Conservation (phyloP, 1,140 invertebrate species). For the Lucilia cuprina region DNA sequence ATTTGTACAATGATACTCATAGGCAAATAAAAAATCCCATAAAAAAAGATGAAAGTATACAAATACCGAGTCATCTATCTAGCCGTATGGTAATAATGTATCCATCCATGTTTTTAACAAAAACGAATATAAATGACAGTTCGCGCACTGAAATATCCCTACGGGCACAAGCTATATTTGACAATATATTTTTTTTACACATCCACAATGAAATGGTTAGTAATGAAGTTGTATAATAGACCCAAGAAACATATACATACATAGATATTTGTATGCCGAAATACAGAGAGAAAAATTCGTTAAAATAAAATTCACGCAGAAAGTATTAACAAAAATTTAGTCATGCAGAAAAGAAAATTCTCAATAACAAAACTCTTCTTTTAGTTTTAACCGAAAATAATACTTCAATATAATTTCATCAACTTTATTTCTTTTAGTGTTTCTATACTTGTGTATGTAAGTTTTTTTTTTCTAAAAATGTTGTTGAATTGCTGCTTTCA, state of each 20-base stretch:
- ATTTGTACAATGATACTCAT: too few relatives aligned
- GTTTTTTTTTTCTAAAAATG: not conserved
- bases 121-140: slow-evolving; percentile 11
- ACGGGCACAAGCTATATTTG: not conserved
- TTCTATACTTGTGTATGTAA: not conserved
- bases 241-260: not conserved
- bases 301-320: too few relatives aligned
- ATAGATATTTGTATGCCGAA: not conserved
- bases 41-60: not conserved
- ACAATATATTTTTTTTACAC: slow-evolving; percentile 18
- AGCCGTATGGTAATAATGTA: not conserved
- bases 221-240: slow-evolving; percentile 15
- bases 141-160: slow-evolving; percentile 5
- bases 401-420: too few relatives aligned
- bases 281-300: too few relatives aligned
- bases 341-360: too few relatives aligned
- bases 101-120: not conserved
- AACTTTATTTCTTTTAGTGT: not conserved
- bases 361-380: too few relatives aligned
- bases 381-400: too few relatives aligned
- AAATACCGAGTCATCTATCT: not conserved
- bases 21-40: too few relatives aligned
- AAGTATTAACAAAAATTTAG: too few relatives aligned
- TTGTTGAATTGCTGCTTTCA: slow-evolving; percentile 2
- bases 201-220: slow-evolving; percentile 6